A percentile compares a stretch with the other conserved stretches of the same genome.
phyloP scores from a whole-genome alignment of 2,797 vertebrate genomes.

The Lagocephalus sceleratus region DNA sequence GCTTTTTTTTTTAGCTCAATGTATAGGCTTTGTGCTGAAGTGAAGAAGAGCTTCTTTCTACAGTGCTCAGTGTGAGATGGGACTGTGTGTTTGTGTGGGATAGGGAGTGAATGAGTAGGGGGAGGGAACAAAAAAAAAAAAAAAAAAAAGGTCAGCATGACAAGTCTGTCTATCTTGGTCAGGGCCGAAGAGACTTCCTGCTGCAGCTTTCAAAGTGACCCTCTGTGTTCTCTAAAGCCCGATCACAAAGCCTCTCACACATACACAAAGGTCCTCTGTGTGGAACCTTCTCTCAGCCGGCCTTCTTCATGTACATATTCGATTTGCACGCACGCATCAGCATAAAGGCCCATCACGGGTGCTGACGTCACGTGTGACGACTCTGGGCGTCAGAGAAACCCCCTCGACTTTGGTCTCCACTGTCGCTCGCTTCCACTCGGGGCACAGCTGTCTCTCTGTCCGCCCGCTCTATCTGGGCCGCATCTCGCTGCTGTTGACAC shows the following conservation, averaged over 20 bases:
- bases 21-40: neutral
- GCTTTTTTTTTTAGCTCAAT: neutral
- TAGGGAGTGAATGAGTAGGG: neutral
- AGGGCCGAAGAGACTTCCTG: constrained; percentile 61
- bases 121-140: constrained; percentile 2
- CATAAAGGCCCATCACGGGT: constrained; percentile 7
- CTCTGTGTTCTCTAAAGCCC: constrained; percentile 52
- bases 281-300: constrained; percentile 22
- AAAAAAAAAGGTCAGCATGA: constrained; percentile 44
- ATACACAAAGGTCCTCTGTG: constrained; percentile 51
- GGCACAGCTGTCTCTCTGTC: constrained; percentile 34
- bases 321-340: constrained; percentile 39
- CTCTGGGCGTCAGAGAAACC: constrained; percentile 29
- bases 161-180: constrained; percentile 44
- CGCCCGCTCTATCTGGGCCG: constrained; percentile 1
- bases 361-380: constrained; percentile 50
- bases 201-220: constrained; percentile 52
- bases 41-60: neutral
- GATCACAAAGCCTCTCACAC: constrained; percentile 47
- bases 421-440: constrained; percentile 52
- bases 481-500: constrained; percentile 21
- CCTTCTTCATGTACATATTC: constrained; percentile 30
- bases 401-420: constrained; percentile 16
- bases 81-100: constrained; percentile 1
- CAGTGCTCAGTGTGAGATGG: constrained; percentile 16